A percentile compares a stretch with the other conserved stretches of the same genome.
Evolutionary conservation across 1,140 invertebrate genomes (phyloP).

Genomic region (Potamilus streckersoni): DNA sequence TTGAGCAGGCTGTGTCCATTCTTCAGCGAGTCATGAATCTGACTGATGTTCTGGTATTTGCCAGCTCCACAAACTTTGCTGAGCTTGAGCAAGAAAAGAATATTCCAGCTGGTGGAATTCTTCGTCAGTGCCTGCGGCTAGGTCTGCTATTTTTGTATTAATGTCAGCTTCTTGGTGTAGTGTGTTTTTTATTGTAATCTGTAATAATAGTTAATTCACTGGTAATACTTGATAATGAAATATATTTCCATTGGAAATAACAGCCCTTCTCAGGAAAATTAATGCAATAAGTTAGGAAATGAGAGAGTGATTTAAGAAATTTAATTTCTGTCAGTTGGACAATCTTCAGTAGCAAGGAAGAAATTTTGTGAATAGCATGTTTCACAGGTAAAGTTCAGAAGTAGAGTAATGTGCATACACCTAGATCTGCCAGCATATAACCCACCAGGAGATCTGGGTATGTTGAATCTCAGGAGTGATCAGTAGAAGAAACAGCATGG

Average conservation of each 20-base stretch:
- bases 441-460: too few species aligned
- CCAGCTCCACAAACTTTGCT: conserved; percentile 95
- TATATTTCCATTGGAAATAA: background rate
- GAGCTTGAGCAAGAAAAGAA: conserved; percentile 99
- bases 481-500: too few species aligned
- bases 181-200: background rate
- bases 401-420: too few species aligned
- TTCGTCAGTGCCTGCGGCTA: conserved; percentile 94
- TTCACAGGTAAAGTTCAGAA: too few species aligned
- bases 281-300: background rate
- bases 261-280: background rate
- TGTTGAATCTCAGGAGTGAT: too few species aligned
- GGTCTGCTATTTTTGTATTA: conserved; percentile 73
- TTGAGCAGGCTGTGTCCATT: conserved; percentile 97
- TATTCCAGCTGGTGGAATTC: conserved; percentile 98
- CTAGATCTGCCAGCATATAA: too few species aligned
- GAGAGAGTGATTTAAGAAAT: background rate
- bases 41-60: conserved; percentile 98
- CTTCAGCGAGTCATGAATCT: conserved; percentile 96
- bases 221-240: background rate
- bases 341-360: too few species aligned
- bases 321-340: too few species aligned
- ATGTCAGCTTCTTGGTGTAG: conserved; percentile 3
- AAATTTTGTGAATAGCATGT: too few species aligned
- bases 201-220: background rate